Percentiles rank a stretch among this genome's conserved stretches.
Conservation (phyloP, 2,797 vertebrate species). For the Atherinosoma microstoma region DNA sequence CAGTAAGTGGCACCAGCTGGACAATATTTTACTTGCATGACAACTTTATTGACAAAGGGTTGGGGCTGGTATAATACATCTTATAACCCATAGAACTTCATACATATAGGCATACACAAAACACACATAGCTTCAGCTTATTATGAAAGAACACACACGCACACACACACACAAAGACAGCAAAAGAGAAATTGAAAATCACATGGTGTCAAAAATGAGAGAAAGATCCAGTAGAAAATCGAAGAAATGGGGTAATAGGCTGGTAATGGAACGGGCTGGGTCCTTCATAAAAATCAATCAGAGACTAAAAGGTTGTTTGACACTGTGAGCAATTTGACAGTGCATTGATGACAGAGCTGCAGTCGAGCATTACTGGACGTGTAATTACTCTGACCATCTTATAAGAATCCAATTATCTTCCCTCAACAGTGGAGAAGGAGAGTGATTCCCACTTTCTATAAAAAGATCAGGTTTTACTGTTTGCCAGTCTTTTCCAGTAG, state of each 20-base stretch:
- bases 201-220: conserved; percentile 40
- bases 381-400: conserved; percentile 69
- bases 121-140: conserved; percentile 13
- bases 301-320: conserved; percentile 68
- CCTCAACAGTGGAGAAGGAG: conserved; percentile 14
- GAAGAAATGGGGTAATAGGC: conserved; percentile 37
- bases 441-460: conserved; percentile 23
- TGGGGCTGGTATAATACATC: not conserved
- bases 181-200: conserved; percentile 59
- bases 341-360: conserved; percentile 53
- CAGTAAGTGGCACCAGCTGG: not conserved
- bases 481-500: conserved; percentile 13
- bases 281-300: conserved; percentile 65
- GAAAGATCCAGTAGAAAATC: conserved; percentile 34
- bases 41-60: conserved; percentile 16
- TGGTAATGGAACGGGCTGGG: conserved; percentile 50
- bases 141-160: not conserved
- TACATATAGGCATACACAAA: conserved; percentile 33
- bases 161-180: conserved; percentile 32
- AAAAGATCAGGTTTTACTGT: conserved; percentile 25
- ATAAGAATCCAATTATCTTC: conserved; percentile 62
- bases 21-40: conserved; percentile 7
- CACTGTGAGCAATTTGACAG: conserved; percentile 52
- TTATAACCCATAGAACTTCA: conserved; percentile 13
- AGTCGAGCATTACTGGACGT: conserved; percentile 59